Percentiles rank a stretch among this genome's conserved stretches.
These are phyloP conservation scores for Eumerus sabulonum DNA, from an alignment of 2,888 invertebrate species.

Conservation along the genomic window DNA sequence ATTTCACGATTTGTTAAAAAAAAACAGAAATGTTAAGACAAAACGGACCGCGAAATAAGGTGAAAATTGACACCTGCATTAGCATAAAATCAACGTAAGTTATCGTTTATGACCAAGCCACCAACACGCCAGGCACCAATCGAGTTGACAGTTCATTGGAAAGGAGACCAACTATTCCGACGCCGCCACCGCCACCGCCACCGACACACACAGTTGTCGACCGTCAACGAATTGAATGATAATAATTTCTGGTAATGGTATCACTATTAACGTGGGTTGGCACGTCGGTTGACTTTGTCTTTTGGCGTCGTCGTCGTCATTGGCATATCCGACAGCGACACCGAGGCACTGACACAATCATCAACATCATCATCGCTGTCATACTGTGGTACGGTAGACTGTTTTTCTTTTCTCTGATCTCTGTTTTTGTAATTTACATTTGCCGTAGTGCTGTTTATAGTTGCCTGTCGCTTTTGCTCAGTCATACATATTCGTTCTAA, in stretches of 20 bases:
- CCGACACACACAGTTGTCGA: too few relatives aligned
- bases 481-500: conserved; percentile 64
- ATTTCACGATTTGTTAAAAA: conserved; percentile 66
- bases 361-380: conserved; percentile 38
- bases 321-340: conserved; percentile 60
- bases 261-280: conserved; percentile 49
- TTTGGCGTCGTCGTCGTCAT: conserved; percentile 46
- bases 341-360: conserved; percentile 54
- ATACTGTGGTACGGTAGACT: not conserved
- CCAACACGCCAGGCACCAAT: not conserved
- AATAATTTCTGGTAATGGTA: conserved; percentile 65
- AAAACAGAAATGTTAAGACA: too few relatives aligned
- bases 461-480: conserved; percentile 40
- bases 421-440: too few relatives aligned
- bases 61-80: conserved; percentile 64
- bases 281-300: conserved; percentile 53
- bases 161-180: conserved; percentile 28
- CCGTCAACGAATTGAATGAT: conserved; percentile 59
- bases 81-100: conserved; percentile 67
- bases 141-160: not conserved
- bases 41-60: conserved; percentile 57
- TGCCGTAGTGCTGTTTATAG: conserved; percentile 10
- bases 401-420: too few relatives aligned
- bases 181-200: not conserved
- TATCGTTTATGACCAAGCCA: conserved; percentile 58